Base-by-base conservation (phyloP, 2,113 vertebrate species). In the Microtus oregoni region DNA sequence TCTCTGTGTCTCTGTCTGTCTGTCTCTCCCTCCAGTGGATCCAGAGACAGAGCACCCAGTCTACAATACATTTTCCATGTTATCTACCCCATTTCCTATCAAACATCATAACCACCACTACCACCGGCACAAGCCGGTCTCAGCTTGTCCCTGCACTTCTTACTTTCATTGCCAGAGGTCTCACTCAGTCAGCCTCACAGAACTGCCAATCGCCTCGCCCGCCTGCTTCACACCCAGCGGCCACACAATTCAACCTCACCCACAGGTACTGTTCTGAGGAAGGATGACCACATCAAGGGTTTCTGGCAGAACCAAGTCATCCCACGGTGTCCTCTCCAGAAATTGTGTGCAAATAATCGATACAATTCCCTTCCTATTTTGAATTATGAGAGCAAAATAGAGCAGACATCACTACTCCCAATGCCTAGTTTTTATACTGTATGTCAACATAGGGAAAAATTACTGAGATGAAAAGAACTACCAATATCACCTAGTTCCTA, bases 311-410 rank as follows among this genome's bases (percentile, higher is more conserved):
- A 30, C 24, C 26, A 95, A 28, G 14, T 79, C 79, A 85, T 15
- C 30, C 55, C 0, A 72, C 4, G 87, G 24, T 9, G 8, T 35
- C 35, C n/a, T 81, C 24, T 22, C 52, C 22, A 61, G 26, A 72
- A 47, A 58, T 22, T 41, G 75, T 89, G 47, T 87, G 93, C 26
- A 88, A 93, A 79, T 65, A 94, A 85, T 20, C 8, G 50, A 87
- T 35, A 94, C 1, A 86, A n/a, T 41, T 94, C 41, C 61, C 19
- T 47, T 93, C 93, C 65, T 78, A 55, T 92, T 58, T 88, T 22
- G 85, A 94, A 97, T 13, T 75, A 44, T n/a, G 63, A 77, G 35
- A 81, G 20, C 20, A 89, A 92, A 83, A 78, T 35, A 52, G 2
- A 24, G 79, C 38, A 77, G 38, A 63, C 7, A 22, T 20, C 41